phyloP scores from a whole-genome alignment of 37 sponge, comb jelly and placozoan genomes.

The Eunapius fragilis region DNA sequence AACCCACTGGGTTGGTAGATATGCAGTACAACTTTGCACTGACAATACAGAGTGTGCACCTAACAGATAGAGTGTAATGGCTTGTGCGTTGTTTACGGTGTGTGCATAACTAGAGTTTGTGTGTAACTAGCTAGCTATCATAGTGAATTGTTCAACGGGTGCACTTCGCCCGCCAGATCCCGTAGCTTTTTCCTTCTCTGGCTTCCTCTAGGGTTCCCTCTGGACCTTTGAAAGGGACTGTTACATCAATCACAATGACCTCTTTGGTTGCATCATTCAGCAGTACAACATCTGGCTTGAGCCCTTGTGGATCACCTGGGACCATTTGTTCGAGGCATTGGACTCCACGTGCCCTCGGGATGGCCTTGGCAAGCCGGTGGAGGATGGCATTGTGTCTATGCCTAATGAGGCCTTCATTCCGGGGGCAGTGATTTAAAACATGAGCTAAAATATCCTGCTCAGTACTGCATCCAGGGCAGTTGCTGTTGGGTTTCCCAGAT shows the following conservation, averaged over 20 bases:
- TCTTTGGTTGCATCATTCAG: too few relatives aligned
- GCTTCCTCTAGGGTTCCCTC: neutral
- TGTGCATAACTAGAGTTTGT: neutral
- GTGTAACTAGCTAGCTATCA: too few relatives aligned
- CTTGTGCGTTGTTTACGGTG: too few relatives aligned
- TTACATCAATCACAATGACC: neutral
- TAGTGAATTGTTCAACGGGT: neutral
- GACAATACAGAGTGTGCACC: neutral
- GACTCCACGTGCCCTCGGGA: neutral
- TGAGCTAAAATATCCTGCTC: too few relatives aligned
- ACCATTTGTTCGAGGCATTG: constrained; percentile 12
- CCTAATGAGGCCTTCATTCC: neutral
- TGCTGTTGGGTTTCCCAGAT: too few relatives aligned
- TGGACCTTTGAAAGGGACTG: neutral
- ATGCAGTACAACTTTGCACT: neutral
- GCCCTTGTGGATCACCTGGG: neutral
- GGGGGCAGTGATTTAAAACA: too few relatives aligned
- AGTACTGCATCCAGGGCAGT: too few relatives aligned
- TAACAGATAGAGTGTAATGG: too few relatives aligned
- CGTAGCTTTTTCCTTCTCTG: neutral
- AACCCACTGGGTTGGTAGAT: neutral
- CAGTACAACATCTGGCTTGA: constrained; percentile 7
- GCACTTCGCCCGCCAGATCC: neutral
- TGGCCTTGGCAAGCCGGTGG: constrained; percentile 3
- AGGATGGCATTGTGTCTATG: constrained; percentile 12